Conservation (phyloP, 1,140 invertebrate genomes). For the Chelonus insularis region DNA sequence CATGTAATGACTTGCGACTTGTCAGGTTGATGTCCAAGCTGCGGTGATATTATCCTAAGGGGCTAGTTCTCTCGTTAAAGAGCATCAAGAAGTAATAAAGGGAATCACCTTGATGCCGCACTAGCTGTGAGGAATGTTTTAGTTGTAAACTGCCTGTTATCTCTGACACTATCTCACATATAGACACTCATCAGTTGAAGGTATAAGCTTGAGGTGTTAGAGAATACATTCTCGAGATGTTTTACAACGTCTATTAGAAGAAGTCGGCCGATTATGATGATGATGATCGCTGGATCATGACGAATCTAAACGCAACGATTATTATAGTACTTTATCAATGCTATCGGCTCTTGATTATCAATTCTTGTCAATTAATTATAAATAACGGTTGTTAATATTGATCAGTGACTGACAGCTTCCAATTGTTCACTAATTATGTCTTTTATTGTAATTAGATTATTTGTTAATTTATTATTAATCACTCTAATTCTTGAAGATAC, state of each 20-base stretch:
- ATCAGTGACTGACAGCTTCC: too few species aligned
- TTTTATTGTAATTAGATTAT: neutral
- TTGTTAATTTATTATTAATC: neutral
- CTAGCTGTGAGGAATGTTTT: neutral
- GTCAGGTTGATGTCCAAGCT: conserved; percentile 43
- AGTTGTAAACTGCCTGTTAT: conserved; percentile 19
- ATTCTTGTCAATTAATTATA: neutral
- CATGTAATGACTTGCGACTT: conserved; percentile 58
- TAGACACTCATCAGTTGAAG: neutral
- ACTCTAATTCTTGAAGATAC: too few species aligned
- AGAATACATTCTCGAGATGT: conserved; percentile 18
- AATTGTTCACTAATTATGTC: too few species aligned
- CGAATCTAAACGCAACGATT: neutral
- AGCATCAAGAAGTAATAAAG: neutral
- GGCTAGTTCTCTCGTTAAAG: neutral
- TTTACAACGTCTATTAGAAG: neutral
- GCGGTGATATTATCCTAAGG: neutral
- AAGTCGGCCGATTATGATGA: neutral
- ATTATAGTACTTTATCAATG: neutral
- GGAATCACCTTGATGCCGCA: neutral
- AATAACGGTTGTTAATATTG: too few species aligned
- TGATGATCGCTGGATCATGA: neutral
- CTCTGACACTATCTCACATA: conserved; percentile 16
- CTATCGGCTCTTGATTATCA: neutral
- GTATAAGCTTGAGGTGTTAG: neutral